Base-by-base conservation (phyloP, 2,797 vertebrate genomes). In the Dryobates pubescens region DNA sequence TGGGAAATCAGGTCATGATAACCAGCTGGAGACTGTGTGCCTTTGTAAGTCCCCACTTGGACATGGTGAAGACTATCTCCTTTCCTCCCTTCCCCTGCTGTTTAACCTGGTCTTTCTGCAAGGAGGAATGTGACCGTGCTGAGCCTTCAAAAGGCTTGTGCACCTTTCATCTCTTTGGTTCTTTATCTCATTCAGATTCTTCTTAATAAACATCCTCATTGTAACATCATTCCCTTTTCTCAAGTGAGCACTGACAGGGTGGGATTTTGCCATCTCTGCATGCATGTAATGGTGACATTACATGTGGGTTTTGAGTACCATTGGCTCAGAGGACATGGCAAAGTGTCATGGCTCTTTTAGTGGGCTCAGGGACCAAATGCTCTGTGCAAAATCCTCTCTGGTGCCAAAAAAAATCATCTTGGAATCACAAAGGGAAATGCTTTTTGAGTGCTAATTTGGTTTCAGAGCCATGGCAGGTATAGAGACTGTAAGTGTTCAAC, bases 301-400 rank as follows among this genome's bases (percentile, higher is more conserved):
- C 9, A 3, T 17, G 15, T 43, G 38, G 5, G 2, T 14, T 38
- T n/a, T 70, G 47, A 62, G 16, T 45, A 20, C 23, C 2, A 0
- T 13, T 26, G 43, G 12, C 41, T 75, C 0, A 0, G 16, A 81
- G 67, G 41, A 69, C 22, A 78, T 4, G 43, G 17, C 2, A 41
- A 77, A 68, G 3, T n/a, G 41, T 43, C 34, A 17, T 4, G 3
- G 20, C 22, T 68, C 36, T 6, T 79, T 68, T 45, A 63, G 56
- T 10, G 26, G 47, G 24, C 27, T 70, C 29, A 56, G 34, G 9
- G 6, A 57, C 6, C 13, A 76, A 63, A 7, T 24, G 17, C 7
- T 88, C 45, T 76, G 10, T 47, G 36, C 29, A 75, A 83, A 83
- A 64, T 41, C 9, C 67, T 74, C 43, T 34, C 41, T 20, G 53